phyloP scores from a whole-genome alignment of 1,140 invertebrate species.

The Paralvinella palmiformis region DNA sequence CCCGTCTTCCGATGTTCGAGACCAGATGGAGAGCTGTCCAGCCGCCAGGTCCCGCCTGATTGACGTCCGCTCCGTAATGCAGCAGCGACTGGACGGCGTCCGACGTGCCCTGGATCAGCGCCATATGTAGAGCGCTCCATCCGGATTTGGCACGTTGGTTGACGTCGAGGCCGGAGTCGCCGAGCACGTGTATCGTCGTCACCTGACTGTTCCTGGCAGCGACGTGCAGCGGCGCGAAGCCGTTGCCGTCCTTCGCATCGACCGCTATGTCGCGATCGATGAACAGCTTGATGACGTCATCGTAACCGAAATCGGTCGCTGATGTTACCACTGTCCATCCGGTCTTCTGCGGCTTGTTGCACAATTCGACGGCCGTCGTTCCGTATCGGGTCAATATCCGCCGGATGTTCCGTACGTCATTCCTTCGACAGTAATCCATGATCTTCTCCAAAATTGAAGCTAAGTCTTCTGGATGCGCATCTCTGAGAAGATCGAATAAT shows the following conservation, averaged over 20 bases:
- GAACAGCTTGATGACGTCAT: constrained; percentile 5
- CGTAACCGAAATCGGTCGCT: constrained; percentile 4
- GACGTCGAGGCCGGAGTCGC: neutral
- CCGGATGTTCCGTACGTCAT: constrained; percentile 13
- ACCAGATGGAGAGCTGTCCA: constrained; percentile 13
- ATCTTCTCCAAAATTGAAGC: neutral
- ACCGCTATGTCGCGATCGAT: neutral
- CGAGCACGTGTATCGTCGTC: neutral
- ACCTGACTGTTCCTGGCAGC: neutral
- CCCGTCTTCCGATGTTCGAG: neutral
- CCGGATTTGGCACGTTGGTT: constrained; percentile 17
- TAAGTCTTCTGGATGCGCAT: too few species aligned
- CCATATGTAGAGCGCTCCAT: constrained; percentile 8
- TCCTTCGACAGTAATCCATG: constrained; percentile 6
- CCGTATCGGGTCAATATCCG: constrained; percentile 3
- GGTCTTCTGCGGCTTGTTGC: neutral
- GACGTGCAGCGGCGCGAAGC: neutral
- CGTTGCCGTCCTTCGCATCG: constrained; percentile 8
- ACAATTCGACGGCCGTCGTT: neutral
- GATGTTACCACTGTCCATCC: constrained; percentile 2
- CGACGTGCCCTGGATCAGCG: neutral
- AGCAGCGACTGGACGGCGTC: neutral
- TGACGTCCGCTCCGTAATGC: constrained; percentile 1
- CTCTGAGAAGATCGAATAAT: too few species aligned
- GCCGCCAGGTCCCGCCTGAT: neutral